A percentile compares a stretch with the other conserved stretches of the same genome.
Evolutionary conservation across 2,888 invertebrate species (phyloP).

Genomic region (Schrankia costaestrigalis): DNA sequence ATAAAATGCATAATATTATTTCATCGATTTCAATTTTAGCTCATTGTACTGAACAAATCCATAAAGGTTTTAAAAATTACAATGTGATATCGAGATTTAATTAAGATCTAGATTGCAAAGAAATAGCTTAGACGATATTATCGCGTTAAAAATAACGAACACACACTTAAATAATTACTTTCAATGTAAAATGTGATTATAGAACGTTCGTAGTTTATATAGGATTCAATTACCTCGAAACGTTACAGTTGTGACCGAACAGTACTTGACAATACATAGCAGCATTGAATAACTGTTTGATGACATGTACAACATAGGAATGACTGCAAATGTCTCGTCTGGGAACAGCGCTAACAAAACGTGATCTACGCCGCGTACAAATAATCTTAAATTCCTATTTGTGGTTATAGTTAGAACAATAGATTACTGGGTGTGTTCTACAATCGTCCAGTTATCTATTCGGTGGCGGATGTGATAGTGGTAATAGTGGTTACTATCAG

Average conservation of each 20-base stretch:
- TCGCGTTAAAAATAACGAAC: slow-evolving; percentile 37
- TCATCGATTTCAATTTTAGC: slow-evolving; percentile 4
- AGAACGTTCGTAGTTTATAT: slow-evolving; percentile 14
- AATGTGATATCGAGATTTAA: slow-evolving; percentile 34
- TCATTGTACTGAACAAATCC: slow-evolving; percentile 18
- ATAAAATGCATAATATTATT: slow-evolving; percentile 7
- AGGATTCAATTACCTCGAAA: slow-evolving; percentile 25
- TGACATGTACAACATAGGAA: slow-evolving; percentile 38
- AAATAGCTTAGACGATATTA: slow-evolving; percentile 35
- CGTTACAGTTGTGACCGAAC: slow-evolving; percentile 1
- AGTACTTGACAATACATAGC: slow-evolving; percentile 14
- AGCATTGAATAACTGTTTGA: slow-evolving; percentile 36
- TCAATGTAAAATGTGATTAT: slow-evolving; percentile 15
- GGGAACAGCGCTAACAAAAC: slow-evolving; percentile 34
- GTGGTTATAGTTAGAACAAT: slow-evolving; percentile 53
- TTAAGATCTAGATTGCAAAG: slow-evolving; percentile 33
- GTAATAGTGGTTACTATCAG: slow-evolving; percentile 66
- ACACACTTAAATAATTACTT: slow-evolving; percentile 31
- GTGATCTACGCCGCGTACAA: slow-evolving; percentile 31
- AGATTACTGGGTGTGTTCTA: slow-evolving; percentile 54
- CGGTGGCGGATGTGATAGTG: slow-evolving; percentile 69
- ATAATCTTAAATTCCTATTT: slow-evolving; percentile 46
- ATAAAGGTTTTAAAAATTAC: slow-evolving; percentile 26
- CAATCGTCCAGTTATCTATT: slow-evolving; percentile 54
- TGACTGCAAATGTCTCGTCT: slow-evolving; percentile 37